Conservation (phyloP, 2,888 invertebrate genomes). For the Amiota minor region DNA sequence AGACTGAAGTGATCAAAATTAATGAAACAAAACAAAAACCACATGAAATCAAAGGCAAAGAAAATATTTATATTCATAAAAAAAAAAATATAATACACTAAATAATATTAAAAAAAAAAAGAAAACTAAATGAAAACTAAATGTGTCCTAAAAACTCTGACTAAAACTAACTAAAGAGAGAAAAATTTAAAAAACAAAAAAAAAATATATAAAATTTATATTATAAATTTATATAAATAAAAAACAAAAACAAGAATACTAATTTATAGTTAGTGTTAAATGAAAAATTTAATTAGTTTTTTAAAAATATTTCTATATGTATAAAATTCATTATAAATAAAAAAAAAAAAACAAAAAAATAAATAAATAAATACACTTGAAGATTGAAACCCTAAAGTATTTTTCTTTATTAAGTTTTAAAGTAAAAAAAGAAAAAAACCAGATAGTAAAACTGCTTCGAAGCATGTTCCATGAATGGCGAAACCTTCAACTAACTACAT, state of each 20-base stretch:
- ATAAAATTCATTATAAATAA: constrained; percentile 35
- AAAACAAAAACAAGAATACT: constrained; percentile 34
- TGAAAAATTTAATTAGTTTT: constrained; percentile 39
- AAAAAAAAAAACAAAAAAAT: constrained; percentile 33
- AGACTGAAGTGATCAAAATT: constrained; percentile 65
- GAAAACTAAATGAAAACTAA: constrained; percentile 46
- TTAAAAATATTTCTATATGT: constrained; percentile 54
- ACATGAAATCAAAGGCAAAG: constrained; percentile 32
- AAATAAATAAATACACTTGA: constrained; percentile 42
- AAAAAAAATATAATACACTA: background rate
- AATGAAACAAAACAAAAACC: constrained; percentile 38
- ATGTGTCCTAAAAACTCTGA: constrained; percentile 59
- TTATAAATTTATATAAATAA: constrained; percentile 32
- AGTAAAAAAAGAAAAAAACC: too few relatives aligned
- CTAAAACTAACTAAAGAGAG: constrained; percentile 47
- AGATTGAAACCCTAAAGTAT: constrained; percentile 42
- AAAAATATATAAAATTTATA: constrained; percentile 29
- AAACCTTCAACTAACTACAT: constrained; percentile 32
- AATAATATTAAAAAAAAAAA: constrained; percentile 3
- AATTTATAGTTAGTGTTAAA: constrained; percentile 54
- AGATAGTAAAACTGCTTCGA: background rate
- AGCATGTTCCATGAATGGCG: background rate
- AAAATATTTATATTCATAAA: background rate
- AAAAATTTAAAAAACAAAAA: constrained; percentile 32
- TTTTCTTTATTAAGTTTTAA: too few relatives aligned